A percentile compares a stretch with the other conserved stretches of the same genome.
These are phyloP conservation scores for Prionace glauca DNA, from an alignment of 2,797 vertebrate genomes.

Conservation along the genomic window DNA sequence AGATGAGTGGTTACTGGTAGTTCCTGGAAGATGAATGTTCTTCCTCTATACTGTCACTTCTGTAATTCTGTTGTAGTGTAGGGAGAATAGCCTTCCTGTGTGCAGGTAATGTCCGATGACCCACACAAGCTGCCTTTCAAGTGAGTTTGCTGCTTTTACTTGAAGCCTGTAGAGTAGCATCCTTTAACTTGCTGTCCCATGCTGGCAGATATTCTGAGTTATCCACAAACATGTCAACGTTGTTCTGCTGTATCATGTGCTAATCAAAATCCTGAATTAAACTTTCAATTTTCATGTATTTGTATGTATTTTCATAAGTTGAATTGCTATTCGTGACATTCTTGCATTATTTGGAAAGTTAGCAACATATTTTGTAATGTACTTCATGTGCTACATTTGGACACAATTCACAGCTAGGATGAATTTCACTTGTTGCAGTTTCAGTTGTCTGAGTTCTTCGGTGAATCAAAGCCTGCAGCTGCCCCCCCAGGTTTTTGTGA, in stretches of 20 bases:
- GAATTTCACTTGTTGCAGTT: neutral
- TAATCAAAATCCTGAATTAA: neutral
- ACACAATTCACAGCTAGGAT: neutral
- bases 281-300: neutral
- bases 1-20: neutral
- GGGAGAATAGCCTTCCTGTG: neutral
- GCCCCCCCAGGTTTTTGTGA: neutral
- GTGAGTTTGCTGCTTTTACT: constrained; percentile 16
- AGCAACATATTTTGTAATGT: neutral
- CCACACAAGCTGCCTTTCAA: neutral
- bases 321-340: neutral
- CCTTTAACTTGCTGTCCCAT: neutral
- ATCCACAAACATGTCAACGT: too few relatives aligned
- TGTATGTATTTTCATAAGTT: neutral
- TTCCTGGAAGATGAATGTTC: neutral
- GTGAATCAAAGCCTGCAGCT: neutral
- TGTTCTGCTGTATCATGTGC: neutral
- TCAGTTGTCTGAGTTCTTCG: neutral
- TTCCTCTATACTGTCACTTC: neutral
- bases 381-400: neutral
- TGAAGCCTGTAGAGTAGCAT: neutral
- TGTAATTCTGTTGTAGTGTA: neutral
- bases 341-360: neutral
- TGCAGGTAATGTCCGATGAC: neutral
- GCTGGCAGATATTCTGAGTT: neutral